Conservation (phyloP, 2,888 invertebrate species). For the Scaeva pyrastri region DNA sequence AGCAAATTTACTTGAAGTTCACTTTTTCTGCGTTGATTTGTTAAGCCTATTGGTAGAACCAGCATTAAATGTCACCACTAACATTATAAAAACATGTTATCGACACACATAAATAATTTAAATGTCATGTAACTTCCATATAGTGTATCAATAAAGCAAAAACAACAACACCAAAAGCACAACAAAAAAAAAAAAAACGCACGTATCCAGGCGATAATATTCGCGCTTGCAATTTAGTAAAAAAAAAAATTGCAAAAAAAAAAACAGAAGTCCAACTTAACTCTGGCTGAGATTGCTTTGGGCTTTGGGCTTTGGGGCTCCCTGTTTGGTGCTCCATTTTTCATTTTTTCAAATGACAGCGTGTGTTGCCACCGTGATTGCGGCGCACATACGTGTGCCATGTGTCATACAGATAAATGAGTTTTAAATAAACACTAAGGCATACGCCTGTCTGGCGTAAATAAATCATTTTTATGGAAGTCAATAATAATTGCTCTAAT, state of each 20-base stretch:
- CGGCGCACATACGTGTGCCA: conserved; percentile 63
- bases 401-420: conserved; percentile 67
- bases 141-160: conserved; percentile 28
- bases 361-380: conserved; percentile 68
- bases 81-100: conserved; percentile 65
- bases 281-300: conserved; percentile 27
- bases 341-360: conserved; percentile 62
- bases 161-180: too few relatives aligned
- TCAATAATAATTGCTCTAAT: conserved; percentile 35
- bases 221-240: conserved; percentile 63
- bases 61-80: conserved; percentile 62
- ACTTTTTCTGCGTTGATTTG: conserved; percentile 41
- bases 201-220: conserved; percentile 64
- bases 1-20: conserved; percentile 35
- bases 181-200: background rate
- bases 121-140: conserved; percentile 64
- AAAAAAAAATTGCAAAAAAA: conserved; percentile 3
- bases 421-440: conserved; percentile 52
- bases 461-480: conserved; percentile 66
- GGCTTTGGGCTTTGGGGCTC: too few relatives aligned
- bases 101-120: conserved; percentile 68
- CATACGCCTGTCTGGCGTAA: conserved; percentile 34
- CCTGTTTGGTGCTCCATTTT: conserved; percentile 66
- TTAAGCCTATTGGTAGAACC: conserved; percentile 49
- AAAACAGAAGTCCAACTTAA: background rate